phyloP scores from a whole-genome alignment of 2,888 invertebrate species.

The Melinaea marsaeus region DNA sequence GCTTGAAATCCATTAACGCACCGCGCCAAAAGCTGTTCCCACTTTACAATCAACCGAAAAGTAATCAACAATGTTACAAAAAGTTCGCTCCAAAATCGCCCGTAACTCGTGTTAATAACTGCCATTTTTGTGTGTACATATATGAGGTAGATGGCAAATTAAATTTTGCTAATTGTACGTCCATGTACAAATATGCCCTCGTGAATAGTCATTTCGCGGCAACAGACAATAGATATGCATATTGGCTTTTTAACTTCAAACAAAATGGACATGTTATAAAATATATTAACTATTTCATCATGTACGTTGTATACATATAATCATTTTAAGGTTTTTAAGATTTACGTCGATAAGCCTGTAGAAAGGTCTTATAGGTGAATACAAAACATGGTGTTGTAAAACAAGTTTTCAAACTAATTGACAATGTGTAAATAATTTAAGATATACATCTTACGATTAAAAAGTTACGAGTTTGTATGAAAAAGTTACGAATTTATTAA shows the following conservation, averaged over 20 bases:
- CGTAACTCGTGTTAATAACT: neutral
- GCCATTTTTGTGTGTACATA: constrained; percentile 4
- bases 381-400: too few relatives aligned
- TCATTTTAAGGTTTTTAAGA: neutral
- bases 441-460: too few relatives aligned
- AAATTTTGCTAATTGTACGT: constrained; percentile 25
- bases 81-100: constrained; percentile 8
- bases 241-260: constrained; percentile 38
- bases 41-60: constrained; percentile 38
- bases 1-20: constrained; percentile 66
- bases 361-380: too few relatives aligned
- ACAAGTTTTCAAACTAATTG: too few relatives aligned
- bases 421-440: too few relatives aligned
- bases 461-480: too few relatives aligned
- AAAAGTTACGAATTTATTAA: too few relatives aligned
- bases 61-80: neutral
- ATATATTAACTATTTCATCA: neutral
- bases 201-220: constrained; percentile 43
- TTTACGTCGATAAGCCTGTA: too few relatives aligned
- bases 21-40: constrained; percentile 48
- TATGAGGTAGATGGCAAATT: neutral
- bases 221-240: constrained; percentile 40
- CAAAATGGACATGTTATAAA: constrained; percentile 18
- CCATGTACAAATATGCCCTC: constrained; percentile 50
- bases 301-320: neutral